phyloP scores from a whole-genome alignment of 2,113 vertebrate genomes.

The Turnix velox region DNA sequence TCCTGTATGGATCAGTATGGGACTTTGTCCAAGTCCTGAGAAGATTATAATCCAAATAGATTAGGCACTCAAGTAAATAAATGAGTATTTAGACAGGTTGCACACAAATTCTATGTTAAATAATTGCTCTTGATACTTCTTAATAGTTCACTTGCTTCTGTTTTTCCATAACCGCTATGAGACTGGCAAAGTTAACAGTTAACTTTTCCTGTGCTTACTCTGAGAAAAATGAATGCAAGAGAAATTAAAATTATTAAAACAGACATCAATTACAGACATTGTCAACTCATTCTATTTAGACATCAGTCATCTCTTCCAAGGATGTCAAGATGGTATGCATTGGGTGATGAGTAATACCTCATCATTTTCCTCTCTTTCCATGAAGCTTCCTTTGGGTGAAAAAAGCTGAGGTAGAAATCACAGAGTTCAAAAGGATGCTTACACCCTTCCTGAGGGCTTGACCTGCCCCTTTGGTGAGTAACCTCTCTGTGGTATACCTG shows the following conservation, averaged over 20 bases:
- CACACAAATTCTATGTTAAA: not conserved
- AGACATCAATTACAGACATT: not conserved
- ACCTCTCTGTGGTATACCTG: not conserved
- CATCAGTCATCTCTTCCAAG: not conserved
- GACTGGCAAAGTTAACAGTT: not conserved
- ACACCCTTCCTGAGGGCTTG: not conserved
- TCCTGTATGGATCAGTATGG: not conserved
- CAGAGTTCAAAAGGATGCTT: not conserved
- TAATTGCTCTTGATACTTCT: not conserved
- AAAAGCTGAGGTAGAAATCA: not conserved
- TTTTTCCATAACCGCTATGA: not conserved
- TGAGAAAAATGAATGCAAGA: not conserved
- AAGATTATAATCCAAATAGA: not conserved
- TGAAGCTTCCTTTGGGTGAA: not conserved
- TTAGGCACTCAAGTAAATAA: not conserved
- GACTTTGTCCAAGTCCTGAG: not conserved
- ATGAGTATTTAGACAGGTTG: not conserved
- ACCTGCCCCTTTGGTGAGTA: not conserved
- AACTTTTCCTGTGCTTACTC: not conserved
- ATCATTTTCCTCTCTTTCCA: not conserved
- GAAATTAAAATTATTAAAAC: not conserved
- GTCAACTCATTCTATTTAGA: not conserved
- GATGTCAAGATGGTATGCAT: not conserved
- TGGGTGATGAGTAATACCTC: not conserved
- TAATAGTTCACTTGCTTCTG: not conserved